Evolutionary conservation across 2,113 vertebrate species (phyloP).

Genomic region (Leptodactylus fuscus): DNA sequence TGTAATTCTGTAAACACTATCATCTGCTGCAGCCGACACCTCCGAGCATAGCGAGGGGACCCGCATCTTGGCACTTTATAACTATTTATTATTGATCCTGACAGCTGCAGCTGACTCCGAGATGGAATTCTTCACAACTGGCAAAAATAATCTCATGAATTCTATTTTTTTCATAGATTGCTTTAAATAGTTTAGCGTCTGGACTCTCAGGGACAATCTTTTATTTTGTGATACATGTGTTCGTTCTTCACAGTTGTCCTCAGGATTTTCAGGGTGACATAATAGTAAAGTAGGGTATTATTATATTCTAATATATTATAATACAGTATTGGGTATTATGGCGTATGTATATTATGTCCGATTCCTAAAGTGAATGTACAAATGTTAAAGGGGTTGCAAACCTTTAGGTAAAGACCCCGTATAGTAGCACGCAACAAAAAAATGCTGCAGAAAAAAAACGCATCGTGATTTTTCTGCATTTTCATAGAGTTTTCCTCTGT

Average conservation of each 20-base stretch:
- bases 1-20: conserved; percentile 61
- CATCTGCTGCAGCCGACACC: conserved; percentile 35
- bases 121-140: conserved; percentile 53
- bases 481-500: too few species aligned
- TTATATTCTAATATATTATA: not conserved
- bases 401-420: too few species aligned
- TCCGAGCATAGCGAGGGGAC: conserved; percentile 27
- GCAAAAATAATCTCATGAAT: conserved; percentile 56
- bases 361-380: not conserved
- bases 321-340: not conserved
- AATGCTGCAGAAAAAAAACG: too few species aligned
- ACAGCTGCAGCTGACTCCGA: conserved; percentile 58
- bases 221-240: not conserved
- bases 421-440: too few species aligned
- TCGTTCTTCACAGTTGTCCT: not conserved
- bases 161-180: conserved; percentile 30
- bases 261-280: not conserved
- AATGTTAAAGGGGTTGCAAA: too few species aligned
- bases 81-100: conserved; percentile 64
- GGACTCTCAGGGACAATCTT: not conserved
- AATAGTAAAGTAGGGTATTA: not conserved
- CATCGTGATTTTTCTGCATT: too few species aligned
- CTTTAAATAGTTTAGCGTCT: not conserved
- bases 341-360: too few species aligned
- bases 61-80: conserved; percentile 55